Percentiles rank a stretch among this genome's conserved stretches.
phyloP scores from a whole-genome alignment of 2,888 invertebrate genomes.

The Parelbella ahira region DNA sequence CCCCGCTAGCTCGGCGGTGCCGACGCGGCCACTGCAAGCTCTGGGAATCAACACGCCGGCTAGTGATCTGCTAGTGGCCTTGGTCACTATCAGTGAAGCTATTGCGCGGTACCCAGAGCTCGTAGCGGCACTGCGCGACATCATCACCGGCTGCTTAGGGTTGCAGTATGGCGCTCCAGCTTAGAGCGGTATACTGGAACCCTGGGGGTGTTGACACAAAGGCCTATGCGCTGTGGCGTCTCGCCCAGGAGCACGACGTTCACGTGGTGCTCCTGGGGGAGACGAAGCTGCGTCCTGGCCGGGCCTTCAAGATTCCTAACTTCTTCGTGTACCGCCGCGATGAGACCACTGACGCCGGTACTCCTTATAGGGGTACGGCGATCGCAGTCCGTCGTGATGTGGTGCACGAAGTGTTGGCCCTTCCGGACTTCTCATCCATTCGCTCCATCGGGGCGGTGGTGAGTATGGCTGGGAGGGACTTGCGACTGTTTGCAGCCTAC shows the following conservation, averaged over 20 bases:
- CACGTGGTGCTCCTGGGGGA: conserved; percentile 2
- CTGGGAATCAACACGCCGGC: neutral
- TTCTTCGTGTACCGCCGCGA: conserved; percentile 2
- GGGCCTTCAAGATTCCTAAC: neutral
- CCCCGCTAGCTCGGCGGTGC: too few relatives aligned
- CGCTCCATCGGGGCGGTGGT: neutral
- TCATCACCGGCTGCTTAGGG: neutral
- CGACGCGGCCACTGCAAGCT: neutral
- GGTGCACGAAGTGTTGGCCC: neutral
- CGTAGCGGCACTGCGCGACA: neutral
- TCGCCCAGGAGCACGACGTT: neutral
- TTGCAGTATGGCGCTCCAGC: neutral
- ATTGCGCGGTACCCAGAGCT: neutral
- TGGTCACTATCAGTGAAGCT: neutral
- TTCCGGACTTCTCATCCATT: neutral
- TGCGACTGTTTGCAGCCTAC: conserved; percentile 3
- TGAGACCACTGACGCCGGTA: neutral
- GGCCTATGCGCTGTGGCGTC: neutral
- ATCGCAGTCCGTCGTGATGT: neutral
- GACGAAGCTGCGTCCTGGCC: neutral
- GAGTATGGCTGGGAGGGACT: neutral
- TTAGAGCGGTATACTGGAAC: conserved; percentile 1
- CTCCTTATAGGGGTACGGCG: neutral
- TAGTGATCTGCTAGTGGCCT: neutral
- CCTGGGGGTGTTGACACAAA: neutral